Evolutionary conservation across 2,888 invertebrate genomes (phyloP), one percentile per base, ranked within the genome.

Genomic region (Cerceris ruficornis): DNA sequence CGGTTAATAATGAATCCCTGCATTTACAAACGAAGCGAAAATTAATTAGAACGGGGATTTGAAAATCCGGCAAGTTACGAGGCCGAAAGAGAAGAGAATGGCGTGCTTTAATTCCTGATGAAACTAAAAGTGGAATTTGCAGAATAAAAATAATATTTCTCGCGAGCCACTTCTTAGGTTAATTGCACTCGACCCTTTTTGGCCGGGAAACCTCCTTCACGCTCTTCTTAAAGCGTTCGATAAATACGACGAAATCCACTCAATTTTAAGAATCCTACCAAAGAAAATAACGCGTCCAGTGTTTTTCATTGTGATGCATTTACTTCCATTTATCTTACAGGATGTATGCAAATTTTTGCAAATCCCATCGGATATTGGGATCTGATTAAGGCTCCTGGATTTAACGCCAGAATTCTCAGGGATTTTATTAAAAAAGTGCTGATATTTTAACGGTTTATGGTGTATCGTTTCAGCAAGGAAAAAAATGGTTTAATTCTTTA

Each of bases 141-240:
- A 41, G 58, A 70, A 50, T 50, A 80, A 75, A 77, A 75, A 83
- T 80, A 73, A 76, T 72, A 65, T 60, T 70, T 49, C 54, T 50
- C 65, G 46, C 65, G 50, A 50, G 46, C 72, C 64, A 55, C 61
- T 80, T 69, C 80, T 69, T 73, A 62, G 69, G 82, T 82, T 84
- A 84, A 84, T 85, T 85, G 86, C 83, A 77, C 84, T 80, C 80
- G 85, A 85, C 83, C 80, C 70, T 85, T 85, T 82, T 78, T 57
- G 60, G 59, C 15, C 41, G 11, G 42, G 46, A 49, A 46, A 54
- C 58, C 74, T 55, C 58, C 69, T 75, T 41, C 60, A 50, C 15
- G 49, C 14, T 67, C 46, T 67, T 75, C 8, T 67, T 62, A 66
- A 69, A 71, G 17, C 64, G 46, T 59, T 71, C 80, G 70, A 75